Percentiles rank a stretch among this genome's conserved stretches.
Conservation (phyloP, 2,888 invertebrate genomes). For the Zygaena filipendulae region DNA sequence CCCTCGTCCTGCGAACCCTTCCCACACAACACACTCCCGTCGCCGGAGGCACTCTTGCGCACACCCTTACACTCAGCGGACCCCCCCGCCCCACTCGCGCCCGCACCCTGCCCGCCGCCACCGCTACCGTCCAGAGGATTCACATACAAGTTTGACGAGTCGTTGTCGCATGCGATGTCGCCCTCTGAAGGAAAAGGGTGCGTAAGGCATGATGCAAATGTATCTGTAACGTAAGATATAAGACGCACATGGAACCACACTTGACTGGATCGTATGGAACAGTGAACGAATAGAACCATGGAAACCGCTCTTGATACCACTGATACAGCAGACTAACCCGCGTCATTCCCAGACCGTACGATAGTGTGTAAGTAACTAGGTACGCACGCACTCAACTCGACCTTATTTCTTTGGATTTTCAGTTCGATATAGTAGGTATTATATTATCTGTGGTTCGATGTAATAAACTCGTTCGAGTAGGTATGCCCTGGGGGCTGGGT, state of each 20-base stretch:
- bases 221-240: constrained; percentile 83
- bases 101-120: constrained; percentile 41
- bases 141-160: constrained; percentile 88
- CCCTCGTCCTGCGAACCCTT: constrained; percentile 65
- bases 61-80: constrained; percentile 67
- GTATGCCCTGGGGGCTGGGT: too few species aligned
- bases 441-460: too few species aligned
- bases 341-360: constrained; percentile 12
- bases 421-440: too few species aligned
- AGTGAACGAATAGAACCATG: too few species aligned
- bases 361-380: too few species aligned
- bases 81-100: constrained; percentile 26
- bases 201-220: constrained; percentile 96
- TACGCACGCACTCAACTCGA: too few species aligned
- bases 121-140: constrained; percentile 83
- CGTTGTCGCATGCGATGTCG: constrained; percentile 75
- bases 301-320: constrained; percentile 22
- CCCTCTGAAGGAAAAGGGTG: constrained; percentile 93
- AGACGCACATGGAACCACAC: constrained; percentile 57
- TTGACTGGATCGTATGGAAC: constrained; percentile 26
- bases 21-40: constrained; percentile 74
- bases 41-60: constrained; percentile 85
- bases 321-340: constrained; percentile 14
- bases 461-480: too few species aligned
- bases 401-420: too few species aligned